These are phyloP conservation scores for Pheucticus melanocephalus DNA, from an alignment of 2,113 vertebrate genomes.

Conservation along the genomic window DNA sequence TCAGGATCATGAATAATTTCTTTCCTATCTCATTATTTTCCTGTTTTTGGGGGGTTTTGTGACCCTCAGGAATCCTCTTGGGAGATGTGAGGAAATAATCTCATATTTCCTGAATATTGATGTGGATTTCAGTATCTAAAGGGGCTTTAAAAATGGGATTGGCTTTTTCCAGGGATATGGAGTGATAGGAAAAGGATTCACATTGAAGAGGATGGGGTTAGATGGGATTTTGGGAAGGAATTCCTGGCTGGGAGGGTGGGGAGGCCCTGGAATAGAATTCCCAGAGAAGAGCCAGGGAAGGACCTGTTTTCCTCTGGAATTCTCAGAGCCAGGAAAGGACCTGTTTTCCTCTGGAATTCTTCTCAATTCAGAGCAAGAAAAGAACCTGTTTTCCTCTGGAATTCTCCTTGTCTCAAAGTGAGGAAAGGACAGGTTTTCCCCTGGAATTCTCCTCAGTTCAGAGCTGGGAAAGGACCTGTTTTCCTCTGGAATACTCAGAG, in stretches of 20 bases:
- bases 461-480: rapidly evolving
- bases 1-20: not conserved
- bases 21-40: not conserved
- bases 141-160: not conserved
- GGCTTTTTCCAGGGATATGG: not conserved
- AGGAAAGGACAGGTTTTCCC: rapidly evolving
- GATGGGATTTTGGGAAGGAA: not conserved
- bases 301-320: not conserved
- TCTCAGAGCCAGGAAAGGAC: rapidly evolving
- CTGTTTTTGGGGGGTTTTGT: rapidly evolving
- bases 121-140: not conserved
- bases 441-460: not conserved
- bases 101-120: rapidly evolving
- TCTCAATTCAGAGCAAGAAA: not conserved
- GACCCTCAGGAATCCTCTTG: not conserved
- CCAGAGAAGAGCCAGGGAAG: not conserved
- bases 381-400: not conserved
- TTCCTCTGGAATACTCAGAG: not conserved
- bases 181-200: not conserved
- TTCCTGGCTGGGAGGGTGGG: not conserved
- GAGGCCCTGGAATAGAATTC: not conserved
- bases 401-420: not conserved
- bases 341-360: not conserved
- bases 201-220: not conserved
- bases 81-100: not conserved